Evolutionary conservation across 2,113 vertebrate genomes (phyloP), one percentile per base, ranked within the genome.

Genomic region (Carettochelys insculpta): DNA sequence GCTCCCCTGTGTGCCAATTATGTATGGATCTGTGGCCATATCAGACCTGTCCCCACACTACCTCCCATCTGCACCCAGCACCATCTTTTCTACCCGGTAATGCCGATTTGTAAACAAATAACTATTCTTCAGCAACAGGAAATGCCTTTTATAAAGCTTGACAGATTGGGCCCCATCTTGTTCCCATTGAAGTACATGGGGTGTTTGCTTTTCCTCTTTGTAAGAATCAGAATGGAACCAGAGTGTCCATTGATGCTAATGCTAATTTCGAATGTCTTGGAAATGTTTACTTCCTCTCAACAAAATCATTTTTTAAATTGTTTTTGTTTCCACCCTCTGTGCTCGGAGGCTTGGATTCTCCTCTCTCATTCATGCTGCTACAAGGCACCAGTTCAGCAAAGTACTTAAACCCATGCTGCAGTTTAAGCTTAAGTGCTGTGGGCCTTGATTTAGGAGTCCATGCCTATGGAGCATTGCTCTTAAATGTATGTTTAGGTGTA

Each of bases 41-140:
- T 54, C 85, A 95, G 96, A 96, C 96, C 91, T 91, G 88, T 43
- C 53, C 51, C 85, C 53, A 80, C 53, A 80, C 75, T 79, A 85
- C 19, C 22, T 14, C 12, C 77, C 88, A 81, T 41, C 43, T 86
- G 61, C 43, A 27, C 1, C n/a, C 29, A 82, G 19, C 90, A 68
- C 71, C 87, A 92, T 89, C 90, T 94, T 91, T 86, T 90, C 87
- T 75, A 48, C 61, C 71, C 89, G 48, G 73, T 80, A 82, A 58
- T 50, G 82, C 86, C 91, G 85, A 93, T 92, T 94, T 84, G 52
- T 95, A 83, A 93, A 88, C 25, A 56, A 56, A 56, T 25, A 90
- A 90, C 91, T 87, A 58, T 83, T 91, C n/a, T 91, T 77, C 82
- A 83, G 92, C 88, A 91, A 90, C 80, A 0, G 1, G 88, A 85